Base-by-base conservation (phyloP, 2,888 invertebrate species). In the Vesta saturnalis region DNA sequence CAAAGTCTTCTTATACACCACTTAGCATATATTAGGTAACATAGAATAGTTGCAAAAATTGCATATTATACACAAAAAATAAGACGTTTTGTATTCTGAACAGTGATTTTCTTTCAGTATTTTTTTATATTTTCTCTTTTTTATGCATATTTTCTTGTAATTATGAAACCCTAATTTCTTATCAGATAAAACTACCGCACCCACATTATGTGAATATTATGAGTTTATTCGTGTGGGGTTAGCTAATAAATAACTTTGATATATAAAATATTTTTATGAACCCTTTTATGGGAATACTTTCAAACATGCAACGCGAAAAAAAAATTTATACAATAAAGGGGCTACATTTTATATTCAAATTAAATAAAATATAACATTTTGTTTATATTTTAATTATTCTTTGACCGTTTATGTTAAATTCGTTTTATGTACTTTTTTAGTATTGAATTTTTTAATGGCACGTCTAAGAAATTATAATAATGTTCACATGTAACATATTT, bases 211-310 rank as follows among this genome's bases (percentile, higher is more conserved):
- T 73, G 71, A 69, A 67, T 60, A 71, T 72, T 74, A 72, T 69
- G 73, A 67, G 67, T 63, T 67, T 76, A 76, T 78, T 74, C 74
- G 75, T 72, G 68, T 69, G 74, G 76, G 80, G 80, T 77, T 78
- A 75, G 77, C 70, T 79, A 79, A 79, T 81, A 80, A 79, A 80
- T 78, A 77, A 77, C 78, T 72, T 79, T 77, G 77, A 79, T 74
- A 78, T 79, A 79, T 79, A 79, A 80, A 80, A 81, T 79, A 80
- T 79, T 81, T 81, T 80, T 80, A 80, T 79, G 78, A 78, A 77
- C 76, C 74, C 74, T 72, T 78, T 80, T 79, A 80, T 79, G 79
- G 77, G 79, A 80, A 79, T 80, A 77, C 76, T 73, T 70, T 64
- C 64, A 67, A 71, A 78, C 78, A 79, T 79, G 79, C 80, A 74